These are phyloP conservation scores for Ceyx cyanopectus DNA, from an alignment of 2,113 vertebrate genomes.

Conservation along the genomic window DNA sequence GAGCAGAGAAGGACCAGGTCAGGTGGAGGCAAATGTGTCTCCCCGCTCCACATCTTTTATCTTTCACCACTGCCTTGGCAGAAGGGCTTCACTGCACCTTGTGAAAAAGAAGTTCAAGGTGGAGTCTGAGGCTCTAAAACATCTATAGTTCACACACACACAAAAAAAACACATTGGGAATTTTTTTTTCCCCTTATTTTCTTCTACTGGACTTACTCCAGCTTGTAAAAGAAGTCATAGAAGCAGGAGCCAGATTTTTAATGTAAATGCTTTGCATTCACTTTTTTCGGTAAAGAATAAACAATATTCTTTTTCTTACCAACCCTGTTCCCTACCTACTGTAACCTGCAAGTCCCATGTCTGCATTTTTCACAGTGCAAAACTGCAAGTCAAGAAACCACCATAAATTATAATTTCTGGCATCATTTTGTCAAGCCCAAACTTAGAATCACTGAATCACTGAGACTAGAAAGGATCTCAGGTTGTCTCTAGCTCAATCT, in stretches of 20 bases:
- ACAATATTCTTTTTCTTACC: not conserved
- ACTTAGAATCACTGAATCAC: not conserved
- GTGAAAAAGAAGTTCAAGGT: not conserved
- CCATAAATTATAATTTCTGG: not conserved
- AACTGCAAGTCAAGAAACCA: not conserved
- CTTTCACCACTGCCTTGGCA: not conserved
- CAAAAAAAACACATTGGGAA: not conserved
- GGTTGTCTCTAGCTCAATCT: not conserved
- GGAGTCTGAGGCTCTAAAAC: not conserved
- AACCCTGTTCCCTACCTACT: not conserved
- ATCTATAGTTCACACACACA: not conserved
- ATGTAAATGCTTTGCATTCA: not conserved
- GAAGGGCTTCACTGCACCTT: not conserved
- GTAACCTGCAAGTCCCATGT: not conserved
- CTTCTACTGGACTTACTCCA: not conserved
- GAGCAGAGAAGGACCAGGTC: not conserved
- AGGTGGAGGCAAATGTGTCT: not conserved
- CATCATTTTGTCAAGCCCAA: not conserved
- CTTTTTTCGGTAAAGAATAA: not conserved
- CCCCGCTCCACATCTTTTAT: not conserved
- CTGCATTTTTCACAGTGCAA: not conserved
- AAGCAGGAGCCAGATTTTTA: not conserved
- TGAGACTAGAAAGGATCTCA: not conserved
- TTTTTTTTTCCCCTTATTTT: not conserved
- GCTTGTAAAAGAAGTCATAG: not conserved